Evolutionary conservation across 2,888 invertebrate species (phyloP), one percentile per base, ranked within the genome.

Genomic region (Lasioglossum calceatum): DNA sequence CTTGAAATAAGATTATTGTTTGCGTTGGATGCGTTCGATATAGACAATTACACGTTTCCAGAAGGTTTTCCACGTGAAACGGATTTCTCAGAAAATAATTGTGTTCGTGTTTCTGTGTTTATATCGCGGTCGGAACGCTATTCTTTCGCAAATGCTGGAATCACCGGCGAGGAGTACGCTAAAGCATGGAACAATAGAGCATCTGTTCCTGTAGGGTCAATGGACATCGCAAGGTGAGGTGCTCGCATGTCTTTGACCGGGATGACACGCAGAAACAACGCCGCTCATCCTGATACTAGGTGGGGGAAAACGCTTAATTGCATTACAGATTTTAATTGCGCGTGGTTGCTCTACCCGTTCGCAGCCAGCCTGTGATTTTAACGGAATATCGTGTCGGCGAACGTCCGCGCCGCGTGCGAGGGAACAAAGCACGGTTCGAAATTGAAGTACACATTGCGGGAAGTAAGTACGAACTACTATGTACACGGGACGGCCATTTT

Each of bases 181-280:
- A 64, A 42, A n/a, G 61, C 27, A n/a, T 47, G 61, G 72, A 79
- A 88, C 87, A 88, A 88, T 87, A 82, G 82, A 39, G 50, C 77
- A 77, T 82, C 79, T 87, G 87, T 88, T 87, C 70, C 39, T 19
- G 54, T 44, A 84, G 82, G 87, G 87, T 88, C 87, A 88, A 87
- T 72, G 87, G 67, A 82, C 87, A 87, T 82, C 47, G 54, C 79
- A 67, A 77, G 79, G 84, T 67, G 36, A 77, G 70, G 79, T 36
- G 67, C 70, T 70, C 76, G 50, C 81, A 54, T 81, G 82, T 86
- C 82, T 86, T 86, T 82, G 87, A 79, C 58, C 78, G 82, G 82
- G 73, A 82, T 86, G 86, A 85, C 81, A 85, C 70, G 86, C 78
- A 79, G 70, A 61, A 86, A 79, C 36, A 47, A 14, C 27, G 70